Evolutionary conservation across 2,113 vertebrate species (phyloP), one percentile per base, ranked within the genome.

Genomic region (Guaruba guarouba): DNA sequence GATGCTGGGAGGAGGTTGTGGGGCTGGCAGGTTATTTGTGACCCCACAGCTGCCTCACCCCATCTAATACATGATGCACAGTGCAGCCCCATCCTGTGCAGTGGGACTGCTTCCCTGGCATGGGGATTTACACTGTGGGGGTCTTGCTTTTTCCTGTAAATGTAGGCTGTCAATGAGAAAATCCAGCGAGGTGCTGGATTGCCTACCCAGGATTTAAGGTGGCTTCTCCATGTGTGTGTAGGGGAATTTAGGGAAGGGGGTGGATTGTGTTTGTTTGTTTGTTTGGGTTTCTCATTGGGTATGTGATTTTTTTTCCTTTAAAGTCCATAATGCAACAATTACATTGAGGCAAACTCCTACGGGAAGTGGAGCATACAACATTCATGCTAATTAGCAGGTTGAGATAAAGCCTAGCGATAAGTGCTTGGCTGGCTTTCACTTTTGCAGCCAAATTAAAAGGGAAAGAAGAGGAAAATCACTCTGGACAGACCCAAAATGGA

Each of bases 391-490:
- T 96, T 92, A 96, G 90, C 93, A 86, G 92, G 85, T 96, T 90
- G 90, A 96, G 93, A 90, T 95, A 85, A 95, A 93, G 92, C 82
- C 90, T 87, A 79, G 74, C 0, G 78, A 97, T 96, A 96, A 95
- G 91, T 89, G 77, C 86, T 95, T 93, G 82, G 83, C 93, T 92
- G 83, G 61, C 83, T 95, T 95, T 95, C 86, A 55, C 39, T 82
- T 91, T 89, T 89, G 92, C 89, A 93, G 91, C 24, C 66, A 93
- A 95, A 97, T 91, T 89, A 95, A 93, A 95, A 95, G 77, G 94
- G 61, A 91, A 63, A 55, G 83, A 68, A 52, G 57, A 93, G 52
- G 55, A 79, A 95, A 97, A 86, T 95, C 93, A 78, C 69, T 95
- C 70, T 91, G 93, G 93, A 84, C 57, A 95, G 95, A 91, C 80